Evolutionary conservation across 2,113 vertebrate genomes (phyloP).

Genomic region (Dromiciops gliroides): DNA sequence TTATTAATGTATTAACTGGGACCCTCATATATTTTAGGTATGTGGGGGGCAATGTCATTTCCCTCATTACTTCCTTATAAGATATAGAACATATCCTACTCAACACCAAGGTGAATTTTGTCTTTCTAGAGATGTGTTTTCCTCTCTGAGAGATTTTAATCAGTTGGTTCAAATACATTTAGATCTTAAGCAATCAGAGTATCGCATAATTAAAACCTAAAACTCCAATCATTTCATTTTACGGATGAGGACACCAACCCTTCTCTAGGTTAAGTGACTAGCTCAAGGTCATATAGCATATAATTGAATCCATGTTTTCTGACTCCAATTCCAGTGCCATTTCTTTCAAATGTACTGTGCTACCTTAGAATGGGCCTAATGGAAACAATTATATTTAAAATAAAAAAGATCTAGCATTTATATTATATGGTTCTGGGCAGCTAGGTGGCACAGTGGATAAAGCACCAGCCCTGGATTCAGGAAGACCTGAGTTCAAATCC

Average conservation of each 20-base stretch:
- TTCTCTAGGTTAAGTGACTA: background rate
- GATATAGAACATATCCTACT: constrained; percentile 67
- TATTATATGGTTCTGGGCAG: no score
- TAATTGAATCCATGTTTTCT: background rate
- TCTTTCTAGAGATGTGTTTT: constrained; percentile 39
- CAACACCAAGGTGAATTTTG: constrained; percentile 20
- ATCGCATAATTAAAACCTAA: constrained; percentile 45
- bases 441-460: no score
- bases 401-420: constrained; percentile 40
- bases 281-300: background rate
- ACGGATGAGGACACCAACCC: background rate
- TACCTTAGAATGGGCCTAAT: constrained; percentile 17
- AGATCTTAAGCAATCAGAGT: background rate
- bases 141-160: constrained; percentile 8
- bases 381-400: constrained; percentile 42
- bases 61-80: constrained; percentile 45
- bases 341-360: background rate
- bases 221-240: background rate
- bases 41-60: constrained; percentile 53
- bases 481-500: no score
- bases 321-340: background rate
- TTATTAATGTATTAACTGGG: constrained; percentile 62
- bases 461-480: no score
- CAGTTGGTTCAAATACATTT: background rate
- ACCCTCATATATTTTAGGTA: constrained; percentile 58